Evolutionary conservation across 2,113 vertebrate genomes (phyloP), one percentile per base, ranked within the genome.

Genomic region (Cyprinus carpio): DNA sequence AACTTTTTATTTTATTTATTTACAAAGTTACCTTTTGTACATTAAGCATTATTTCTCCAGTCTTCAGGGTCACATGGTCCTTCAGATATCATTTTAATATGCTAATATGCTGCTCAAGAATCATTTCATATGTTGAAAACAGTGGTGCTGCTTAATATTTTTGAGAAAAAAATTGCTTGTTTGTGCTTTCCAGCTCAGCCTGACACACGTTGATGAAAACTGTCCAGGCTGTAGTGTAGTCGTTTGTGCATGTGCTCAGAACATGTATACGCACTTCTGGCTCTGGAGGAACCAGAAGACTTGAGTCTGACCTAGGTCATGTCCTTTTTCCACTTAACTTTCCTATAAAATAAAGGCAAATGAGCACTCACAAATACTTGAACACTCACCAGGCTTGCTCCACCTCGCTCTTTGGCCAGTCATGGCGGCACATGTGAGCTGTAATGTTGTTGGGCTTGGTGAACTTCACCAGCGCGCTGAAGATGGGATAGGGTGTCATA

Each of bases 401-500:
- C 40, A 96, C 87, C 0, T 89, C 90, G 0, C 90, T 90, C 0
- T 92, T 92, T 60, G 96, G 96, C 97, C 97, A 98, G 75, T 89
- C 91, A 82, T 95, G 96, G 8, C 94, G 92, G 80, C 98, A 99
- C 89, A 92, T 94, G 46, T 94, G 93, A 8, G 87, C 90, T 0
- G 90, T 94, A 88, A 89, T 90, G 84, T 92, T 93, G 89, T 93
- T 90, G 0, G 85, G 31, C 23, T 90, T 92, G 29, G 51, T 75
- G 86, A 93, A 92, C 0, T 92, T 75, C 1, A 94, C 84, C 16
- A 92, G 11, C 43, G 92, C 91, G 75, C 94, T 97, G 95, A 97
- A 96, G 81, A 98, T 88, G 0, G 96, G 96, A 71, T 99, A 99
- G 0, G 98, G 98, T 84, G 95, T 93, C 98, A 99, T 99, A 81